phyloP scores from a whole-genome alignment of 2,797 vertebrate species.

The Nyctalus aviator region DNA sequence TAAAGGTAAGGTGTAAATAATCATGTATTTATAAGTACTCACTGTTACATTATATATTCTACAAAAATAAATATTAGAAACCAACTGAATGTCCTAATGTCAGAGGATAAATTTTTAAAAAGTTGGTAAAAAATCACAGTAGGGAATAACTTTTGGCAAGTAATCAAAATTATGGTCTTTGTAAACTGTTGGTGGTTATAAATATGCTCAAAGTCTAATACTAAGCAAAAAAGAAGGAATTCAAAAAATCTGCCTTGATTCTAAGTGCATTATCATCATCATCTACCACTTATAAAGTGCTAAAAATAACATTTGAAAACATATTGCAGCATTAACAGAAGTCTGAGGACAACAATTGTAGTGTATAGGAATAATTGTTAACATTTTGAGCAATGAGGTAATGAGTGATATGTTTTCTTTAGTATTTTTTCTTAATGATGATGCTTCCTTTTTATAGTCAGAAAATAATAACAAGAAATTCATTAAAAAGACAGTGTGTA shows the following conservation, averaged over 20 bases:
- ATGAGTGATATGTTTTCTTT: not conserved
- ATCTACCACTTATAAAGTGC: not conserved
- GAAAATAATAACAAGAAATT: not conserved
- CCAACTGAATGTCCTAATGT: not conserved
- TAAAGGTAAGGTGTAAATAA: not conserved
- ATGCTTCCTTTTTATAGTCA: not conserved
- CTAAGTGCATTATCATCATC: not conserved
- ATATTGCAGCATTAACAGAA: not conserved
- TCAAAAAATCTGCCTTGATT: not conserved
- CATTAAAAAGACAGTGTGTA: not conserved
- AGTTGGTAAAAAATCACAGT: not conserved
- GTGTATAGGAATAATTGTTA: not conserved
- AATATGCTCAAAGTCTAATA: not conserved
- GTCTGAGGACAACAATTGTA: not conserved
- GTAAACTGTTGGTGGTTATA: not conserved
- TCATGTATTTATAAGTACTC: not conserved
- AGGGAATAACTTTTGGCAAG: not conserved
- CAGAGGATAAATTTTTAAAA: not conserved
- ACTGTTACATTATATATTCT: not conserved
- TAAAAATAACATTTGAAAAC: not conserved
- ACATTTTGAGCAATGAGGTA: not conserved
- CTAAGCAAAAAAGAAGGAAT: not conserved
- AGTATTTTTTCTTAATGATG: not conserved
- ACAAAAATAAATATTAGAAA: not conserved
- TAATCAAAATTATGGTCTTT: not conserved